These are phyloP conservation scores for Exocentrus adspersus DNA, from an alignment of 2,888 invertebrate species.

Conservation along the genomic window DNA sequence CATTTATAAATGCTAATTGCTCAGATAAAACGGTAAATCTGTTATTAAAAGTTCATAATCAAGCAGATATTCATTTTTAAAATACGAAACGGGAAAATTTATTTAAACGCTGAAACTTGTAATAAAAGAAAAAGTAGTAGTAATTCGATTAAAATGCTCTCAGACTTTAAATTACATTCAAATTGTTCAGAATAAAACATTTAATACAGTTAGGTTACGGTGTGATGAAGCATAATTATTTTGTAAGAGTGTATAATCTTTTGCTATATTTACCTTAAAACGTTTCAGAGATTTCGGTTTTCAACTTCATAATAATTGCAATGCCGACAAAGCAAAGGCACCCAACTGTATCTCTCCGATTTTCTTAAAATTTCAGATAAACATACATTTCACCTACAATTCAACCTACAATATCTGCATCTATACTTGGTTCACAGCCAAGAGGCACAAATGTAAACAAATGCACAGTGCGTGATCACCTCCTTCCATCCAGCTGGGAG, in stretches of 20 bases:
- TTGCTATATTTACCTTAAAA: too few relatives aligned
- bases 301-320: too few relatives aligned
- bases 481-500: too few relatives aligned
- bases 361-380: too few relatives aligned
- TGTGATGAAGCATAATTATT: not conserved
- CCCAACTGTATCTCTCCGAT: too few relatives aligned
- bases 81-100: constrained; percentile 31
- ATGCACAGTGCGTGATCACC: too few relatives aligned
- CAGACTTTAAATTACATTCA: constrained; percentile 42
- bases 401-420: too few relatives aligned
- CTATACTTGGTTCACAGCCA: too few relatives aligned
- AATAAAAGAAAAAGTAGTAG: constrained; percentile 31
- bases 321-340: too few relatives aligned
- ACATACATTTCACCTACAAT: too few relatives aligned
- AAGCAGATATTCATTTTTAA: constrained; percentile 22
- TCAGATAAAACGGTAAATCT: constrained; percentile 29
- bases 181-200: constrained; percentile 39
- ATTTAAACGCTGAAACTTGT: constrained; percentile 14
- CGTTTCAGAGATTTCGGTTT: too few relatives aligned
- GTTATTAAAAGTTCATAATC: constrained; percentile 23
- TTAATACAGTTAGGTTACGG: constrained; percentile 10
- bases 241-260: not conserved
- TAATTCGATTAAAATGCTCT: constrained; percentile 40
- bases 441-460: too few relatives aligned
- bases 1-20: constrained; percentile 28